phyloP scores from a whole-genome alignment of 35 echinoderm and acorn worm species.

The Hemicentrotus pulcherrimus region DNA sequence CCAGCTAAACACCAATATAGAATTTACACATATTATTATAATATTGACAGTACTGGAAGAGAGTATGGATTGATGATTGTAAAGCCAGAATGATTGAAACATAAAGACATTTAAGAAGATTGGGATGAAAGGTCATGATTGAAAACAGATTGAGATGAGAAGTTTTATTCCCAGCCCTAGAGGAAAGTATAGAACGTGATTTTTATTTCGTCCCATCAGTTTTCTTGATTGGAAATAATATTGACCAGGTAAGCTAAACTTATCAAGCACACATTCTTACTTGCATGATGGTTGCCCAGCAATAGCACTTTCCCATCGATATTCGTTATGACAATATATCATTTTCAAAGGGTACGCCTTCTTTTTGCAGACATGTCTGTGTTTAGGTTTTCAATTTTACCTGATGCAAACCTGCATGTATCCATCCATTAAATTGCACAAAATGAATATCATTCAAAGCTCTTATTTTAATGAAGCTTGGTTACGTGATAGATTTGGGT shows the following conservation, averaged over 20 bases:
- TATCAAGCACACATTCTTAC: neutral
- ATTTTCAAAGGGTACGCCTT: neutral
- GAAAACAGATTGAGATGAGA: neutral
- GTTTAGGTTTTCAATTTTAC: neutral
- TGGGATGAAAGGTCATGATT: neutral
- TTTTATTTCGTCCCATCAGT: neutral
- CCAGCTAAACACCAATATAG: too few relatives aligned
- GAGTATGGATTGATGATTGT: neutral
- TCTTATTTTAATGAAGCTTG: neutral
- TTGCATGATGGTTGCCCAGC: neutral
- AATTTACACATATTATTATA: too few relatives aligned
- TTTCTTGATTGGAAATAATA: neutral
- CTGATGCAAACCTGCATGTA: neutral
- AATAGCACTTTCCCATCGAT: neutral
- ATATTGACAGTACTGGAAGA: too few relatives aligned
- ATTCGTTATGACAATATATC: neutral
- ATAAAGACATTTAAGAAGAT: neutral
- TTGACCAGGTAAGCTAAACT: neutral
- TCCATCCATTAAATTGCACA: neutral
- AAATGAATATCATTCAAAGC: neutral
- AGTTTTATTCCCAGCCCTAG: neutral
- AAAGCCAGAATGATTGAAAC: neutral
- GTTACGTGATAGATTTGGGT: too few relatives aligned
- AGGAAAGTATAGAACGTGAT: neutral
- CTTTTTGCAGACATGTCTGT: neutral